A percentile compares a stretch with the other conserved stretches of the same genome.
phyloP scores from a whole-genome alignment of 2,888 invertebrate species.

The Linhomoeus sp. region DNA sequence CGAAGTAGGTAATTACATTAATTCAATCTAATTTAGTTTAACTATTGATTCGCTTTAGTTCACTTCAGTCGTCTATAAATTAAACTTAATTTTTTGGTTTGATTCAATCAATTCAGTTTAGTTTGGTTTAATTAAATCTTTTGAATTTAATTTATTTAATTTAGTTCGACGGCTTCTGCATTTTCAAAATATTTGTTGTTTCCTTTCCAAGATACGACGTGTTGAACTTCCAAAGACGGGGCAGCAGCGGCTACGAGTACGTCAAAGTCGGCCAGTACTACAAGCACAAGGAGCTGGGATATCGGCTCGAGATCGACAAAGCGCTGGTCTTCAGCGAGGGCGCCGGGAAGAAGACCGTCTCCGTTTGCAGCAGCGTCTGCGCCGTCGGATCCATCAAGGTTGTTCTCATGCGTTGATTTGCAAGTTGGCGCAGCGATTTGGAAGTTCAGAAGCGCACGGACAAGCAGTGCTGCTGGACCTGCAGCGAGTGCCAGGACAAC shows the following conservation, averaged over 20 bases:
- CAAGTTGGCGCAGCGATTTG: slow-evolving; percentile 4
- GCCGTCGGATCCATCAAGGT: slow-evolving; percentile 44
- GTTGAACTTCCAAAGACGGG: slow-evolving; percentile 47
- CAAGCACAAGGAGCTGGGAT: background rate
- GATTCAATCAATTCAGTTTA: too few species aligned
- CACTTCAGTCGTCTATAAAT: too few species aligned
- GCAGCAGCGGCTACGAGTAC: slow-evolving; percentile 42
- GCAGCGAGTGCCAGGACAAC: slow-evolving; percentile 45
- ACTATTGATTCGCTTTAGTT: too few species aligned
- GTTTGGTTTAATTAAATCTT: too few species aligned
- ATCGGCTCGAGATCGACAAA: slow-evolving; percentile 24
- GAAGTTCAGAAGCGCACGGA: slow-evolving; percentile 19
- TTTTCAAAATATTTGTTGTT: too few species aligned
- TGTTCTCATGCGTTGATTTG: slow-evolving; percentile 12
- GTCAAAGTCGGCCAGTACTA: slow-evolving; percentile 45
- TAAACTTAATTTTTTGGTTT: too few species aligned
- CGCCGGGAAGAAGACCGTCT: slow-evolving; percentile 33
- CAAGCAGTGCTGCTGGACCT: slow-evolving; percentile 55
- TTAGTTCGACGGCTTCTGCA: too few species aligned
- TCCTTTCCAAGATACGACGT: slow-evolving; percentile 47
- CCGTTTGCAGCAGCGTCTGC: slow-evolving; percentile 49
- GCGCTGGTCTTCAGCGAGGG: slow-evolving; percentile 29
- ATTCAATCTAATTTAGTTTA: too few species aligned
- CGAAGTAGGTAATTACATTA: too few species aligned
- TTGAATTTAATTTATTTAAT: too few species aligned